Percentiles rank a stretch among this genome's conserved stretches.
Evolutionary conservation across 2,888 invertebrate genomes (phyloP).

Genomic region (Luperina nickerlii): DNA sequence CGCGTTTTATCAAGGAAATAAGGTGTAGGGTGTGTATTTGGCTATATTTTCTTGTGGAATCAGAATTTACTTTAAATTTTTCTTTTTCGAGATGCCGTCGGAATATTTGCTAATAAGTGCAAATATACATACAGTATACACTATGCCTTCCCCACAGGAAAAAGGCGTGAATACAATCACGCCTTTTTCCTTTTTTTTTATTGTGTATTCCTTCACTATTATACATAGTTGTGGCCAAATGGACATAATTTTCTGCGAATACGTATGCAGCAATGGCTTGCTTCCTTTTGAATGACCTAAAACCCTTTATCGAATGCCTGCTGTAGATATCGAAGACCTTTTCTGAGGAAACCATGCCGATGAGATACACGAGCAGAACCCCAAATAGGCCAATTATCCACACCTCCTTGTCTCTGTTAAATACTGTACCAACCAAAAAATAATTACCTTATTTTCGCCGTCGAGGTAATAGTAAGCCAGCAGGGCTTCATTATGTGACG

Average conservation of each 20-base stretch:
- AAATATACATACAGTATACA: background rate
- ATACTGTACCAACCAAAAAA: background rate
- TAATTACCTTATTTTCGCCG: constrained; percentile 93
- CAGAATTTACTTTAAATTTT: background rate
- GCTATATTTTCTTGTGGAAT: too few species aligned
- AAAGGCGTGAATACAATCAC: background rate
- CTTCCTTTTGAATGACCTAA: too few species aligned
- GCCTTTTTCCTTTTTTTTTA: too few species aligned
- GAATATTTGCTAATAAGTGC: background rate
- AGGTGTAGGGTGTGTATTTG: background rate
- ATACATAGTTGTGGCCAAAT: background rate
- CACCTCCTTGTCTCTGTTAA: background rate
- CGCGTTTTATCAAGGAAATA: constrained; percentile 34
- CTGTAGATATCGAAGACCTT: background rate
- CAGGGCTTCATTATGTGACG: constrained; percentile 96
- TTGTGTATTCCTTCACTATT: background rate
- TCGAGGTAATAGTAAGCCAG: constrained; percentile 98
- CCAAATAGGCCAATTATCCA: background rate
- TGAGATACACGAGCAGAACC: background rate
- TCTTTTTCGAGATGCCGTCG: background rate
- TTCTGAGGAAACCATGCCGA: background rate
- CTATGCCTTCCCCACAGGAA: too few species aligned
- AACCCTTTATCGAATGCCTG: background rate
- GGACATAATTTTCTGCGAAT: background rate
- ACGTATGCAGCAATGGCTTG: background rate